These are phyloP conservation scores for Idaea aversata DNA, from an alignment of 2,888 invertebrate species.

Conservation along the genomic window DNA sequence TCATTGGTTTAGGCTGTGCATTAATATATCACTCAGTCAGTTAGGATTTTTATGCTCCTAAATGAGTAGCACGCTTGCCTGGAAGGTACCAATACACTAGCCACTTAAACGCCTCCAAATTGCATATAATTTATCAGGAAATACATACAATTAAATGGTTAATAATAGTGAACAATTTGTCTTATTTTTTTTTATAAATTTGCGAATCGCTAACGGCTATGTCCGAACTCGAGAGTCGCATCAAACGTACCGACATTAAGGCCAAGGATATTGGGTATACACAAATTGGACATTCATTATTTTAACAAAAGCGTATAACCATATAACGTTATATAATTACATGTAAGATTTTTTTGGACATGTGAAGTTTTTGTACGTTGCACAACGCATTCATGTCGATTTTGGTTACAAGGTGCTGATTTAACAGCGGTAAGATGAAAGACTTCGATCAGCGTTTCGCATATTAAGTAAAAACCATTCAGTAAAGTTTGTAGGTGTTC, in stretches of 20 bases:
- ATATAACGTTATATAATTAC: slow-evolving; percentile 63
- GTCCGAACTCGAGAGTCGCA: slow-evolving; percentile 45
- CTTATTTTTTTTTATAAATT: slow-evolving; percentile 50
- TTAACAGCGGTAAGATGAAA: slow-evolving; percentile 26
- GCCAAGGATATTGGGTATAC: slow-evolving; percentile 61
- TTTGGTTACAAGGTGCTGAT: slow-evolving; percentile 30
- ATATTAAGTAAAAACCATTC: slow-evolving; percentile 18
- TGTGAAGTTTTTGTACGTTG: slow-evolving; percentile 42
- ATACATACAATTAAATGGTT: not conserved
- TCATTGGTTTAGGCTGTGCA: too few relatives aligned
- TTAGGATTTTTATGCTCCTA: too few relatives aligned
- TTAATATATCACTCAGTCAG: too few relatives aligned
- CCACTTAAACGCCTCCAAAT: too few relatives aligned
- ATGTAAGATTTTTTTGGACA: slow-evolving; percentile 46
- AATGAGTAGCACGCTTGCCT: too few relatives aligned
- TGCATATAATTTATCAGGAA: not conserved
- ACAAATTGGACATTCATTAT: slow-evolving; percentile 68
- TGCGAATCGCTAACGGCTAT: slow-evolving; percentile 62
- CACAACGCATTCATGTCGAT: slow-evolving; percentile 35
- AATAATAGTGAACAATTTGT: not conserved
- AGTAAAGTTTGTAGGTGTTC: not conserved
- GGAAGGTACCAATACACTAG: too few relatives aligned
- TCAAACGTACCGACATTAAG: slow-evolving; percentile 68
- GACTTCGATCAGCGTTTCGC: slow-evolving; percentile 16
- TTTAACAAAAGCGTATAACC: slow-evolving; percentile 65